These are phyloP conservation scores for Pteropus alecto DNA, from an alignment of 2,113 vertebrate species.

Conservation along the genomic window DNA sequence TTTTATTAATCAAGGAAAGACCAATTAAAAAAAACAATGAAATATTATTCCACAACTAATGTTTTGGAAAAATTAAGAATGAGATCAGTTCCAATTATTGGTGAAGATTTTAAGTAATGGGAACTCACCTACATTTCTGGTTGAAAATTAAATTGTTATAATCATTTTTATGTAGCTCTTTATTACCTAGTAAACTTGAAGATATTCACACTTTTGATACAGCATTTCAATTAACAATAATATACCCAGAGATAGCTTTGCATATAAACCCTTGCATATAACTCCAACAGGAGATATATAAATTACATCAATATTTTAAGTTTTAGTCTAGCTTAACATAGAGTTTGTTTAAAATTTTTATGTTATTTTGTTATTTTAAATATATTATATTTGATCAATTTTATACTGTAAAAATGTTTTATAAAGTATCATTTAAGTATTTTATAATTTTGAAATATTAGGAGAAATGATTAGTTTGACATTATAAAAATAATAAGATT, in stretches of 20 bases:
- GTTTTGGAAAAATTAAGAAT: not conserved
- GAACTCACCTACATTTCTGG: not conserved
- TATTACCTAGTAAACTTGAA: not conserved
- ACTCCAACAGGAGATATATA: not conserved
- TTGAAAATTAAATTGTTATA: not conserved
- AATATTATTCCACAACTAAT: not conserved
- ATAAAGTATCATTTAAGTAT: not conserved
- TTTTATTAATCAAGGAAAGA: not conserved
- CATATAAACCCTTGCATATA: not conserved
- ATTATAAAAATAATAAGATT: not conserved
- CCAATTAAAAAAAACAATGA: not conserved
- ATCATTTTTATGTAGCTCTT: not conserved
- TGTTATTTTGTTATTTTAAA: not conserved
- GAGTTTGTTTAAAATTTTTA: not conserved
- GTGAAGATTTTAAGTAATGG: not conserved
- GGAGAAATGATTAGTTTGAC: not conserved
- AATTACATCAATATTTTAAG: not conserved
- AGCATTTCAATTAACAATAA: not conserved
- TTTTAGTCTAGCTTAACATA: not conserved
- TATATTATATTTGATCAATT: not conserved
- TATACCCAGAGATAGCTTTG: not conserved
- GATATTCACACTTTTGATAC: not conserved
- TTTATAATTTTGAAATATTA: not conserved
- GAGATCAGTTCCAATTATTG: not conserved
- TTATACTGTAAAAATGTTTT: not conserved